Base-by-base conservation (phyloP, 2,797 vertebrate species). In the Eulemur coronatus region DNA sequence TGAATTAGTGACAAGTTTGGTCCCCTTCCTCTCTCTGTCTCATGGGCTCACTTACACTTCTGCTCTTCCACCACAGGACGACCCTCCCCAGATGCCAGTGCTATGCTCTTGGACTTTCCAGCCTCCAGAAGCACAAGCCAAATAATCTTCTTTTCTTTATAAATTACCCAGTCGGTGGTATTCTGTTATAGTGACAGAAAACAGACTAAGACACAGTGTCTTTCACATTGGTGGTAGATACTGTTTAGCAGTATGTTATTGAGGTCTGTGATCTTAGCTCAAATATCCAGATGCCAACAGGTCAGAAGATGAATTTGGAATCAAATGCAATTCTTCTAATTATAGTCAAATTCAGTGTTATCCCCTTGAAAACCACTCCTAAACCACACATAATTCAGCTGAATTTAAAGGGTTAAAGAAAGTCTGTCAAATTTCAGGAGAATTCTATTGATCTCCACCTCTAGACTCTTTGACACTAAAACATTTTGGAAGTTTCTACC, bases 401-500 rank as follows among this genome's bases (percentile, higher is more conserved):
- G 35, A 59, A 52, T 22, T 65, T 33, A 76, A 78, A 24, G 69
- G 30, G 69, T 92, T 90, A 88, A 95, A 86, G 72, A 59, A 85
- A 85, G 63, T 48, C 22, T 65, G n/a, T 82, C 57, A 69, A 67
- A 67, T 78, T 93, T 95, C 65, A 84, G 79, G 33, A 95, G 70
- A 55, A 35, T 79, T 95, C 84, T 86, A n/a, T 50, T 79, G 79
- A 78, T 79, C 41, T 43, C 85, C n/a, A 76, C 38, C 72, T 94
- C 89, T 75, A 91, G 89, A 46, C 13, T 84, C 75, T 85, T 88
- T 72, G 28, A 7, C 33, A 89, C 67, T 75, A 14, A 81, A 95
- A 82, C 7, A 38, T 50, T 97, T 97, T 95, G 88, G 85, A 95
- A 94, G 75, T 97, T 63, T 82, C 82, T 95, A 69, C 84, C 79